phyloP scores from a whole-genome alignment of 2,113 vertebrate genomes.

The Sylvilagus bachmani region DNA sequence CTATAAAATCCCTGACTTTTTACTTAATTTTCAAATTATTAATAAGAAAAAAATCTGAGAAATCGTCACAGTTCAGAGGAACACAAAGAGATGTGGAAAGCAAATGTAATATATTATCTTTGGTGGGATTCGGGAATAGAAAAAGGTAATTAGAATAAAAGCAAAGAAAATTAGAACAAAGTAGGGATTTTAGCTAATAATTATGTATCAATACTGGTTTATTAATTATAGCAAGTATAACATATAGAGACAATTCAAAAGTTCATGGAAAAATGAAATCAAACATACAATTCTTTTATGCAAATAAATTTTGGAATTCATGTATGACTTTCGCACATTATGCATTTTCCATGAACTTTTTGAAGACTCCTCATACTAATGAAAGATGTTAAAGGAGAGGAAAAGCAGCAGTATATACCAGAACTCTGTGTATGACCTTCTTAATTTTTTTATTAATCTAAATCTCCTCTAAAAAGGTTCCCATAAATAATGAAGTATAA shows the following conservation, averaged over 20 bases:
- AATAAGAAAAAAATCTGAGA: background rate
- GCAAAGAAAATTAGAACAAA: background rate
- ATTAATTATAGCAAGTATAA: background rate
- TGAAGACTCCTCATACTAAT: too few species aligned
- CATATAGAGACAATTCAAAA: background rate
- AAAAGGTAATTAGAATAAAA: background rate
- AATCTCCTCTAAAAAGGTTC: background rate
- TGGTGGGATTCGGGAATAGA: background rate
- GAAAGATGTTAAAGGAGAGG: too few species aligned
- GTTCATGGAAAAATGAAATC: too few species aligned
- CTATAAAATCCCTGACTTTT: background rate
- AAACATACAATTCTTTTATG: too few species aligned
- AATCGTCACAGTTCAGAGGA: background rate
- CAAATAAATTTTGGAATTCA: too few species aligned
- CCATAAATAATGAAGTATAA: background rate
- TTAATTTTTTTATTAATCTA: background rate
- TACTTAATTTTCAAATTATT: background rate
- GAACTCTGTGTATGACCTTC: background rate
- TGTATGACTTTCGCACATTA: too few species aligned
- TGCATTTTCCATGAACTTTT: too few species aligned
- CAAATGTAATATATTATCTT: background rate
- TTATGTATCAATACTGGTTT: background rate
- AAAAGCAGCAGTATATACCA: background rate
- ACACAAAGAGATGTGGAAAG: background rate
- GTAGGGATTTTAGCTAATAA: background rate